Evolutionary conservation across 2,888 invertebrate genomes (phyloP).

Genomic region (Limnephilus auricula): DNA sequence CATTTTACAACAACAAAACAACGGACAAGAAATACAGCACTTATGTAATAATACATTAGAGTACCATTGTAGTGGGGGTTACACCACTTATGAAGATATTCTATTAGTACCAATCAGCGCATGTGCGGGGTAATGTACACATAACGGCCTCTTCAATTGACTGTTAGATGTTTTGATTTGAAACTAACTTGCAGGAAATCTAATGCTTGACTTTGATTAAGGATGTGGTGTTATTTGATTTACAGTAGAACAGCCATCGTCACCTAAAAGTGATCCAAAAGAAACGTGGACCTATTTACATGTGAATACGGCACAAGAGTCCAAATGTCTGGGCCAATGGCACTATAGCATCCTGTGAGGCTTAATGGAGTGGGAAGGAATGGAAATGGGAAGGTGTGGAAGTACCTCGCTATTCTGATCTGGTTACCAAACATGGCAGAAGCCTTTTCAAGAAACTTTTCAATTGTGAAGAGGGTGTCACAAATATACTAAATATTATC

Average conservation of each 20-base stretch:
- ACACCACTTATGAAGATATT: not conserved
- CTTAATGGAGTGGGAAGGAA: too few relatives aligned
- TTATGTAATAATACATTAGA: not conserved
- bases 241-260: not conserved
- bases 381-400: too few relatives aligned
- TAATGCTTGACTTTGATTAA: not conserved
- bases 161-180: constrained; percentile 19
- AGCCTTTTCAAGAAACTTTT: too few relatives aligned
- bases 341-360: too few relatives aligned
- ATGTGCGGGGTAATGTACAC: not conserved
- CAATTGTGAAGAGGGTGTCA: too few relatives aligned
- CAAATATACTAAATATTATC: too few relatives aligned
- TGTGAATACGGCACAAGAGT: not conserved
- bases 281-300: not conserved
- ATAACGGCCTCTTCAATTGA: not conserved
- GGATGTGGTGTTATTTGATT: not conserved
- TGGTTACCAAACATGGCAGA: too few relatives aligned
- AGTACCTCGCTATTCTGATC: too few relatives aligned
- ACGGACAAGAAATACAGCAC: not conserved
- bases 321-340: too few relatives aligned
- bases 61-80: not conserved
- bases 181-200: constrained; percentile 3
- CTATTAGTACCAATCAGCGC: constrained; percentile 7
- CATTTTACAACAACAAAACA: not conserved
- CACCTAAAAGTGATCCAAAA: not conserved